These are phyloP conservation scores for Trichogramma dendrolimi DNA, from an alignment of 2,888 invertebrate species.

Conservation along the genomic window DNA sequence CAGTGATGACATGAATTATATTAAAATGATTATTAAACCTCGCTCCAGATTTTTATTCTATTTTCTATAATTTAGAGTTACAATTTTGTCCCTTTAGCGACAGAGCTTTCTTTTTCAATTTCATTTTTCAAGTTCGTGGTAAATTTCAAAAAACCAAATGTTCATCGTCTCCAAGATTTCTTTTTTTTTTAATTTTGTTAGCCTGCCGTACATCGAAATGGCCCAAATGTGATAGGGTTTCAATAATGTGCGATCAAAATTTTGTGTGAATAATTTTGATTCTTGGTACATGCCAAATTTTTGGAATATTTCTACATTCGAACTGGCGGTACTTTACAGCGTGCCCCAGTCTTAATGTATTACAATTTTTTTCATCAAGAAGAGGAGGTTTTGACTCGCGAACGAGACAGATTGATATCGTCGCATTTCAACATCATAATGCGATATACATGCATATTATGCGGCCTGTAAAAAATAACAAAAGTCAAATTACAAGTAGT, in stretches of 20 bases:
- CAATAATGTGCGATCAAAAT: too few species aligned
- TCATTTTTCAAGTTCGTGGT: conserved; percentile 7
- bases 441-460: conserved; percentile 3
- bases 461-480: conserved; percentile 10
- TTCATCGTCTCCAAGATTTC: conserved; percentile 2
- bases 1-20: conserved; percentile 30
- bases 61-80: conserved; percentile 7
- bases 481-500: too few species aligned
- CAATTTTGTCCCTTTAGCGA: not conserved
- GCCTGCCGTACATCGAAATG: too few species aligned
- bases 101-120: conserved; percentile 19
- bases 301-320: conserved; percentile 7
- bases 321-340: not conserved
- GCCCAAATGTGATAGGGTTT: too few species aligned
- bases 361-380: conserved; percentile 16
- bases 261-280: not conserved
- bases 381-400: conserved; percentile 23
- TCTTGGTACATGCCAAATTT: conserved; percentile 12
- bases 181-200: conserved; percentile 13
- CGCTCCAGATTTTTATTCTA: conserved; percentile 13
- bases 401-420: conserved; percentile 8
- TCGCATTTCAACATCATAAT: conserved; percentile 4
- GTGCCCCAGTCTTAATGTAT: conserved; percentile 10
- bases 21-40: conserved; percentile 21
- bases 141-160: conserved; percentile 21